Percentiles rank a stretch among this genome's conserved stretches.
phyloP scores from a whole-genome alignment of 2,888 invertebrate species.

The Eristalinus sepulchralis region DNA sequence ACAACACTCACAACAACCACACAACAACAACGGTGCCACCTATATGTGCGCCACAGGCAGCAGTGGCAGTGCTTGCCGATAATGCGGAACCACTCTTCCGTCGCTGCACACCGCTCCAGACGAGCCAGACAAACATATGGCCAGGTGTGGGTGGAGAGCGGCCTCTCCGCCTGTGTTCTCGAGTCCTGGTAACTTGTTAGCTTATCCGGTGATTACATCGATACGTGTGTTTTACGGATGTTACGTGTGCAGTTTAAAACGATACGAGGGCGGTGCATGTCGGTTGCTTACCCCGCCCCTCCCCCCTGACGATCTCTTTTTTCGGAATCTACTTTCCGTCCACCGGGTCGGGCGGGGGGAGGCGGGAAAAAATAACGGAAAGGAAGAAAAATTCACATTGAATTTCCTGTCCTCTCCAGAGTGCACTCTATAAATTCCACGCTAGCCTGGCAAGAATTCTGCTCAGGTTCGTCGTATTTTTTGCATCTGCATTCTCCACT shows the following conservation, averaged over 20 bases:
- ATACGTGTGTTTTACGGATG: constrained; percentile 72
- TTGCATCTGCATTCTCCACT: constrained; percentile 4
- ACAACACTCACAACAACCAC: constrained; percentile 16
- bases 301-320: constrained; percentile 16
- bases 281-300: not conserved
- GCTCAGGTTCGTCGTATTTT: constrained; percentile 8
- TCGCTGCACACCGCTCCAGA: not conserved
- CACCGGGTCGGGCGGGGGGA: not conserved
- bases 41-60: constrained; percentile 27
- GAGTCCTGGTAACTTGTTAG: constrained; percentile 81
- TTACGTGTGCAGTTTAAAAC: constrained; percentile 68
- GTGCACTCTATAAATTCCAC: constrained; percentile 62
- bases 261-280: constrained; percentile 35
- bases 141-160: not conserved
- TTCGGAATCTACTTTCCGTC: constrained; percentile 40
- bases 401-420: constrained; percentile 59
- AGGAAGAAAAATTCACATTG: constrained; percentile 53
- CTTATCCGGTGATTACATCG: constrained; percentile 81
- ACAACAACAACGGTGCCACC: constrained; percentile 16
- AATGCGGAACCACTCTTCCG: constrained; percentile 62
- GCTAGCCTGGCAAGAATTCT: constrained; percentile 26
- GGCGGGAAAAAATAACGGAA: not conserved
- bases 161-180: constrained; percentile 58
- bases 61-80: constrained; percentile 21
- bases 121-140: constrained; percentile 23